A percentile compares a stretch with the other conserved stretches of the same genome.
Conservation (phyloP, 2,113 vertebrate species). For the Phasianus colchicus region DNA sequence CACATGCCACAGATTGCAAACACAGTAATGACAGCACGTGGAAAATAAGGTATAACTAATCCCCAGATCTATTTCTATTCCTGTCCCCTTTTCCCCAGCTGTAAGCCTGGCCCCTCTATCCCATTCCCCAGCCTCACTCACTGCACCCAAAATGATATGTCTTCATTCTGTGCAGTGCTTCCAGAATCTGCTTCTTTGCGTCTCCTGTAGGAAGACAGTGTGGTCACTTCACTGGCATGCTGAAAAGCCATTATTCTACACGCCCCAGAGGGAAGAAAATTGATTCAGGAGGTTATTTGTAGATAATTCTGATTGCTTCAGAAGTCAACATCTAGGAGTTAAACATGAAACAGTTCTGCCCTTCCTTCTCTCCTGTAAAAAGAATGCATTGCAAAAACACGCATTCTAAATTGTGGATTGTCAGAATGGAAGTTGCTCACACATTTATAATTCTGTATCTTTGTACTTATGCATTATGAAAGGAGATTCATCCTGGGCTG, state of each 20-base stretch:
- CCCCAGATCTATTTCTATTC: not conserved
- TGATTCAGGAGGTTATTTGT: slow-evolving; percentile 39
- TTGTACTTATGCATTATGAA: slow-evolving; percentile 40
- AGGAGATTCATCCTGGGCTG: not conserved
- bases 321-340: not conserved
- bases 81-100: not conserved
- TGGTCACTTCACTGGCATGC: not conserved
- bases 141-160: not conserved
- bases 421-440: slow-evolving; percentile 15
- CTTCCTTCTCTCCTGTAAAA: not conserved
- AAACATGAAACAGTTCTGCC: not conserved
- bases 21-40: rapidly evolving
- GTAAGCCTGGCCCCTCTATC: not conserved
- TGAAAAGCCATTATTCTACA: not conserved
- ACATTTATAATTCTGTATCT: slow-evolving; percentile 39
- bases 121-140: not conserved
- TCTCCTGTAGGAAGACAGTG: not conserved
- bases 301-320: slow-evolving; percentile 15
- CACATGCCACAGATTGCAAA: not conserved
- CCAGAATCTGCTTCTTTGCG: not conserved
- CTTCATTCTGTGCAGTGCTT: not conserved
- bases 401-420: not conserved
- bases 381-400: not conserved
- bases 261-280: slow-evolving; percentile 47
- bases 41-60: not conserved